These are phyloP conservation scores for Ariopsis seemanni DNA, from an alignment of 2,113 vertebrate species.

Conservation along the genomic window DNA sequence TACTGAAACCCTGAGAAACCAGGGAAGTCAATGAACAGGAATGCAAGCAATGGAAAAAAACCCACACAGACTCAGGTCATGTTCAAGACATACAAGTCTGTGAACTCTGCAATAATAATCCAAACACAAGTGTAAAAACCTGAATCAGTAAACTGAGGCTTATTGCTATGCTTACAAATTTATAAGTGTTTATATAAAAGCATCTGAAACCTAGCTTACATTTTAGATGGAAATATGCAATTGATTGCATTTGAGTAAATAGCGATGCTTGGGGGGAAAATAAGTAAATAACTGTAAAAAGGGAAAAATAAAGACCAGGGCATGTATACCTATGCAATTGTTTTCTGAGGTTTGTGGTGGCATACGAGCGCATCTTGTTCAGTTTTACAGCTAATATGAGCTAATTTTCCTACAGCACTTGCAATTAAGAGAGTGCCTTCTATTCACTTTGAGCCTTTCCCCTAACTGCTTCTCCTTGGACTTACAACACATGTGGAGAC, in stretches of 20 bases:
- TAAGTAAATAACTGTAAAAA: background rate
- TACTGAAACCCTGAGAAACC: conserved; percentile 41
- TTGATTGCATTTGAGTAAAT: background rate
- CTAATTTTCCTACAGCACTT: background rate
- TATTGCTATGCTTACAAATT: background rate
- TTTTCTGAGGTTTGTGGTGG: background rate
- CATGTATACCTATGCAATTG: background rate
- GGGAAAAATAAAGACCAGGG: background rate
- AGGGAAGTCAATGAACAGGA: conserved; percentile 42
- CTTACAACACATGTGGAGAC: conserved; percentile 17
- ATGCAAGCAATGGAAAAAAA: conserved; percentile 51
- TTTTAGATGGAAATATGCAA: background rate
- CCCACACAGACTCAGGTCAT: conserved; percentile 16
- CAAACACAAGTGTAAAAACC: background rate
- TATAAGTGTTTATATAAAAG: background rate
- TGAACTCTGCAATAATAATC: conserved; percentile 21
- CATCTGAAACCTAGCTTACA: background rate
- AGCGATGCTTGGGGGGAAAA: background rate
- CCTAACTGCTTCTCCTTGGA: background rate
- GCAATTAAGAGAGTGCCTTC: conserved; percentile 42
- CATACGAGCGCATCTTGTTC: background rate
- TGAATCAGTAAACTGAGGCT: background rate
- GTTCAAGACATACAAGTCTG: conserved; percentile 25
- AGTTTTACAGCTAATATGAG: background rate
- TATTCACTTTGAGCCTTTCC: conserved; percentile 4